A percentile compares a stretch with the other conserved stretches of the same genome.
These are phyloP conservation scores for Lepidocolaptes lacrymiger DNA, from an alignment of 2,797 vertebrate genomes.

Conservation along the genomic window DNA sequence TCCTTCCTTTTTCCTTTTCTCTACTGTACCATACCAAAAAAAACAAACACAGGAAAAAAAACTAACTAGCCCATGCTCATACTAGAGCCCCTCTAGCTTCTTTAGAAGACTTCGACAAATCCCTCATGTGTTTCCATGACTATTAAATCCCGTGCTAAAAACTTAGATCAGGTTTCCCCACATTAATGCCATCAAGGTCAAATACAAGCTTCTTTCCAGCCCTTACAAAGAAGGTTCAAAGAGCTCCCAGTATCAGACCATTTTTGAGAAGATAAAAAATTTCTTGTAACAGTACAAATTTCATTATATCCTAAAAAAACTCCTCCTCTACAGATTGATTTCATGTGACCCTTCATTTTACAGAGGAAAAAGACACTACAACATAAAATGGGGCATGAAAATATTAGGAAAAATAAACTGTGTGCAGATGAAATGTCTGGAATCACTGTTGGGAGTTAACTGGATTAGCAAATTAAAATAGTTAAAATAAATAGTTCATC, in stretches of 20 bases:
- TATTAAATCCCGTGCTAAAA: neutral
- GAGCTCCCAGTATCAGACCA: neutral
- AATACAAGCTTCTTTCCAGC: neutral
- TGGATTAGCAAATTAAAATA: slow-evolving; percentile 10
- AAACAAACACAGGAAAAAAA: neutral
- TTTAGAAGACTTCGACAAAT: neutral
- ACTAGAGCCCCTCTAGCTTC: neutral
- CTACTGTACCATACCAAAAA: neutral
- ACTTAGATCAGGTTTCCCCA: neutral
- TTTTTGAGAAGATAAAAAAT: neutral
- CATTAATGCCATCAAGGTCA: neutral
- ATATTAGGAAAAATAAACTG: neutral
- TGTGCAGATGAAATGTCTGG: neutral
- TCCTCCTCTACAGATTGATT: neutral
- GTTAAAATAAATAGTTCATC: neutral
- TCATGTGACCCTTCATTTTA: neutral
- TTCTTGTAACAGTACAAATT: neutral
- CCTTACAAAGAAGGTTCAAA: neutral
- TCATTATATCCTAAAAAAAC: neutral
- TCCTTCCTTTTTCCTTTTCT: neutral
- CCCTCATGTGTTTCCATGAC: neutral
- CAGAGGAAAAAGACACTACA: neutral
- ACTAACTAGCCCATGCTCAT: neutral
- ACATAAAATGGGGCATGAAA: neutral
- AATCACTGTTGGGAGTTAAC: neutral